Evolutionary conservation across 2,888 invertebrate genomes (phyloP).

Genomic region (Diaprepes abbreviatus): DNA sequence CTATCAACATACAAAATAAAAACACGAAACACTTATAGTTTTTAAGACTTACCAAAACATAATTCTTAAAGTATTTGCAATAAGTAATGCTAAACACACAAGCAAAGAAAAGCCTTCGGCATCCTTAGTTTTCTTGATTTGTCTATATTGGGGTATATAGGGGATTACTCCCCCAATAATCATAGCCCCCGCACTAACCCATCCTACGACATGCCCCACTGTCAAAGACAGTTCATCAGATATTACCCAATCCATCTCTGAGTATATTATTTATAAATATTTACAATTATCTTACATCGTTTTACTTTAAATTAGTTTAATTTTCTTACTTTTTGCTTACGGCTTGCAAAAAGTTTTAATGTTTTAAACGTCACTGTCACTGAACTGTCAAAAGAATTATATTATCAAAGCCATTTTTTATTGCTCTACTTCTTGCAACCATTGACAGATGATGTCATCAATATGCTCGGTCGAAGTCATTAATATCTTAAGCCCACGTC

Average conservation of each 20-base stretch:
- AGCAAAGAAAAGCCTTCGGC: slow-evolving; percentile 97
- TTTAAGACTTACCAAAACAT: slow-evolving; percentile 90
- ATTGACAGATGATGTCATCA: too few species aligned
- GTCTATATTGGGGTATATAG: slow-evolving; percentile 95
- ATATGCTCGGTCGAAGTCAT: too few species aligned
- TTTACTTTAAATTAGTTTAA: background rate
- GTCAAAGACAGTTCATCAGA: slow-evolving; percentile 82
- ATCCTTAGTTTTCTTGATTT: slow-evolving; percentile 91
- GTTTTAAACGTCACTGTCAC: background rate
- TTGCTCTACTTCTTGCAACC: too few species aligned
- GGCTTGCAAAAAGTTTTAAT: background rate
- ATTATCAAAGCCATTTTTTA: too few species aligned
- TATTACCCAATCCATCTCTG: slow-evolving; percentile 82
- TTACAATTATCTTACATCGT: slow-evolving; percentile 9
- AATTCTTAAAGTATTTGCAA: slow-evolving; percentile 97
- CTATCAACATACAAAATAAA: slow-evolving; percentile 68
- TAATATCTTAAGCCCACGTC: too few species aligned
- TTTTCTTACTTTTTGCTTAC: background rate
- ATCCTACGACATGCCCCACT: slow-evolving; percentile 82
- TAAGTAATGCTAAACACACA: slow-evolving; percentile 93
- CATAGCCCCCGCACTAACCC: slow-evolving; percentile 90
- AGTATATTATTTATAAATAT: slow-evolving; percentile 1
- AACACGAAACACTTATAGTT: background rate
- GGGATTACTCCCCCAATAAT: slow-evolving; percentile 96
- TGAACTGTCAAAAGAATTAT: background rate